Conservation (phyloP, 1,140 invertebrate species). For the Diachasma alloeum region DNA sequence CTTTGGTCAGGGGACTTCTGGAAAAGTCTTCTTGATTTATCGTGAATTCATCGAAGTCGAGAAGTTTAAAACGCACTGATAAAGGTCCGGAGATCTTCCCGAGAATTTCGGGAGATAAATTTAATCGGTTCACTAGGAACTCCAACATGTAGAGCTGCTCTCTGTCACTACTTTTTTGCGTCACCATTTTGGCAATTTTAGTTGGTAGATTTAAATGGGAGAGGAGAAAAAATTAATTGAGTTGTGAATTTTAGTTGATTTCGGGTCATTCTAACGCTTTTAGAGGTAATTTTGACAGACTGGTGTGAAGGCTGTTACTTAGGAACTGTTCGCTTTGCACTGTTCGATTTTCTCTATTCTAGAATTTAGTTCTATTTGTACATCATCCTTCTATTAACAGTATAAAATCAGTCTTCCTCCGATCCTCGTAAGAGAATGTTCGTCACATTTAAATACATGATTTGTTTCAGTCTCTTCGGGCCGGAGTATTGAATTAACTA, state of each 20-base stretch:
- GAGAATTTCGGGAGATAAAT: background rate
- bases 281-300: background rate
- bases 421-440: too few species aligned
- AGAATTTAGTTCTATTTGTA: too few species aligned
- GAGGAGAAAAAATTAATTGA: too few species aligned
- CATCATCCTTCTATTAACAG: too few species aligned
- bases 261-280: too few species aligned
- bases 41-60: conserved; percentile 32
- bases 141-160: conserved; percentile 37
- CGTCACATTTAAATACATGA: too few species aligned
- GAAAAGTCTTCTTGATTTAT: conserved; percentile 35
- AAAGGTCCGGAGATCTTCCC: conserved; percentile 16
- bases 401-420: too few species aligned
- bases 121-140: conserved; percentile 30
- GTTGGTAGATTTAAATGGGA: background rate
- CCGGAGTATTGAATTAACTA: too few species aligned
- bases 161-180: background rate
- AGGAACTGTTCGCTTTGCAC: too few species aligned
- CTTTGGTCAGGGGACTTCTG: conserved; percentile 5
- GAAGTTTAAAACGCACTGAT: conserved; percentile 32
- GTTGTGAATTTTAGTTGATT: background rate
- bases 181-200: background rate
- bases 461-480: too few species aligned
- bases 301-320: background rate
- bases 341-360: too few species aligned